Base-by-base conservation (phyloP, 2,888 invertebrate species). In the Ophonus ardosiacus region DNA sequence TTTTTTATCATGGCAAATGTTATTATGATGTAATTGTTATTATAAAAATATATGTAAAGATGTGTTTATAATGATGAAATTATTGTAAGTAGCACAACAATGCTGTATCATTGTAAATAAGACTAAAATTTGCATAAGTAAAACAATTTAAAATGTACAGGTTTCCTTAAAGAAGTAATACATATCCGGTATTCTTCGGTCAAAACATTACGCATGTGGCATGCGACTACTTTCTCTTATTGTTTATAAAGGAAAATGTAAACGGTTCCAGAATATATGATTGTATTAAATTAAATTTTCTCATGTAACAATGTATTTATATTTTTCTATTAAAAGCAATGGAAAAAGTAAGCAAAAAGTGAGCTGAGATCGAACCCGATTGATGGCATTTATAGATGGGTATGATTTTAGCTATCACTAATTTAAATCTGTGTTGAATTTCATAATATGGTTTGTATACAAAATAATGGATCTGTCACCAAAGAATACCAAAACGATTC, bases 121-220 rank as follows among this genome's bases (percentile, higher is more conserved):
- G 68, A 68, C 38, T 68, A 68, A 68, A 68, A 68, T 68, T 40
- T 68, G 15, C 68, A 68, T 68, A 68, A 24, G 21, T 8, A 63
- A 68, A 15, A 68, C 68, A 38, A 38, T 1, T 59, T 17, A 59
- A 59, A 59, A 59, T 13, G 17, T n/a, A 59, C 59, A 59, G 18
- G 7, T 74, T 40, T 71, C 40, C 40, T 51, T 51, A 51, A 51
- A 13, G 7, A 51, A 51, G 43, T 51, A 8, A 51, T 8, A 51
- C 31, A 51, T 21, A 74, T 74, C 74, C 74, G 74, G 51, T 74
- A n/a, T 59, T 15, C 17, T 59, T 17, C 59, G 17, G 31, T 31
- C 31, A 31, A 31, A 17, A 59, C 74, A 40, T 51, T 15, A n/a
- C 10, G 17, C 51, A 74, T 74, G 43, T 51, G 43, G 18, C 51